A percentile compares a stretch with the other conserved stretches of the same genome.
phyloP scores from a whole-genome alignment of 2,888 invertebrate species.

The Eupelmus urozonus region DNA sequence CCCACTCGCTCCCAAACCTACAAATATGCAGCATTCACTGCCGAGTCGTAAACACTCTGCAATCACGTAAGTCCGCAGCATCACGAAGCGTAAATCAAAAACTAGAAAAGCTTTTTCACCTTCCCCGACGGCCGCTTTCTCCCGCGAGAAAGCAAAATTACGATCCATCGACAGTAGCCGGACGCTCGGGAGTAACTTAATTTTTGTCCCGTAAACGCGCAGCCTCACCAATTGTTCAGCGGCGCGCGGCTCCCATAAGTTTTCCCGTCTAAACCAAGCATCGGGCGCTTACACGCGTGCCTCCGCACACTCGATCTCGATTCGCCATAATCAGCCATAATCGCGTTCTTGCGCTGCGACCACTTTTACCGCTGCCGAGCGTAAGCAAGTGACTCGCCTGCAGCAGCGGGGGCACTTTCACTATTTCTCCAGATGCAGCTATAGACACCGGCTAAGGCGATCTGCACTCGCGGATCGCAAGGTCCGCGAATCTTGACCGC shows the following conservation, averaged over 20 bases:
- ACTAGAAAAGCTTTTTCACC: not conserved
- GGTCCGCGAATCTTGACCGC: too few species aligned
- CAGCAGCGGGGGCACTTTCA: conserved; percentile 13
- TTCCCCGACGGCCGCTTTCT: conserved; percentile 1
- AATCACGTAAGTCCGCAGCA: not conserved
- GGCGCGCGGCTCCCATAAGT: too few species aligned
- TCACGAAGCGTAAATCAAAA: not conserved
- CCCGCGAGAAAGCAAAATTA: conserved; percentile 46
- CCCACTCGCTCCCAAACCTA: too few species aligned
- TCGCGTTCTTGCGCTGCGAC: not conserved
- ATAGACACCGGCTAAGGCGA: too few species aligned
- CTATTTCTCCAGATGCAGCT: not conserved
- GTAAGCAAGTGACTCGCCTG: not conserved
- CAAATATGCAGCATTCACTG: too few species aligned
- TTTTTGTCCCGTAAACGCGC: too few species aligned
- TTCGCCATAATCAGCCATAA: conserved; percentile 35
- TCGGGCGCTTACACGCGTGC: too few species aligned
- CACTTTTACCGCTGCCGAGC: conserved; percentile 20
- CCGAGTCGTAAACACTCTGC: too few species aligned
- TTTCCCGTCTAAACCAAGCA: too few species aligned
- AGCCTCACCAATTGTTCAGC: too few species aligned
- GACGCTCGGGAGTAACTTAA: not conserved
- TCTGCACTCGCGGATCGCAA: too few species aligned
- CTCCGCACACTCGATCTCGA: not conserved
- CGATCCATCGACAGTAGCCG: not conserved